A percentile compares a stretch with the other conserved stretches of the same genome.
Evolutionary conservation across 2,888 invertebrate genomes (phyloP).

Genomic region (Synanthedon tipuliformis): DNA sequence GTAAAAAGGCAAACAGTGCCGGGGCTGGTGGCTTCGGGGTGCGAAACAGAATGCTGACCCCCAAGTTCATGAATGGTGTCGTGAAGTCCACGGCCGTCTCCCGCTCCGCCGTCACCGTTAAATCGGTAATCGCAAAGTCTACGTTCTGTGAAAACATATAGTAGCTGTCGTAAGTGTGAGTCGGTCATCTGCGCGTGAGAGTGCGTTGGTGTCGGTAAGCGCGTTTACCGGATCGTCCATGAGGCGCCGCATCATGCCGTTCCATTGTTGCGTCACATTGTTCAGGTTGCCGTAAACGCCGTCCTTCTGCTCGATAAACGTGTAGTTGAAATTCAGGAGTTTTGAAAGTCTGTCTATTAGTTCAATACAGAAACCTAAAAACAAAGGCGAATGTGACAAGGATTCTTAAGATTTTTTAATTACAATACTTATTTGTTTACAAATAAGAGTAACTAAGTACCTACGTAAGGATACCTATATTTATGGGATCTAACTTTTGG

Average conservation of each 20-base stretch:
- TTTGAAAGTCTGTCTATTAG: slow-evolving; percentile 81
- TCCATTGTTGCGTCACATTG: slow-evolving; percentile 71
- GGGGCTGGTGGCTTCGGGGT: slow-evolving; percentile 87
- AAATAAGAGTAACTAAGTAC: no score
- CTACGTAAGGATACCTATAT: no score
- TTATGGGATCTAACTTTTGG: no score
- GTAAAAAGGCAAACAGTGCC: slow-evolving; percentile 89
- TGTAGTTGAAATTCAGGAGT: slow-evolving; percentile 83
- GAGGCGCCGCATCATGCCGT: slow-evolving; percentile 79
- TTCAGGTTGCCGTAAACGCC: slow-evolving; percentile 76
- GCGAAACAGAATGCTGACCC: slow-evolving; percentile 88
- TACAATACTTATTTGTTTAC: no score
- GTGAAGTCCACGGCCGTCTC: slow-evolving; percentile 93
- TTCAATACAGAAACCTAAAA: slow-evolving; percentile 88
- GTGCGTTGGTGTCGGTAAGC: background rate
- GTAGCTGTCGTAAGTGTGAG: no score
- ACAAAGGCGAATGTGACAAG: background rate
- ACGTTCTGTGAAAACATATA: slow-evolving; percentile 70
- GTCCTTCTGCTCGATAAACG: slow-evolving; percentile 79
- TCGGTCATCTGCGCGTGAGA: no score
- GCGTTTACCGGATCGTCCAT: slow-evolving; percentile 68
- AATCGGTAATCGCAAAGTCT: slow-evolving; percentile 91
- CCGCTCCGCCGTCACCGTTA: slow-evolving; percentile 89
- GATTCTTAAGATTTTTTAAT: no score
- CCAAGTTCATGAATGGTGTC: slow-evolving; percentile 95